phyloP scores from a whole-genome alignment of 92 coral and sea anemone species.

The Epizoanthus fatuus region DNA sequence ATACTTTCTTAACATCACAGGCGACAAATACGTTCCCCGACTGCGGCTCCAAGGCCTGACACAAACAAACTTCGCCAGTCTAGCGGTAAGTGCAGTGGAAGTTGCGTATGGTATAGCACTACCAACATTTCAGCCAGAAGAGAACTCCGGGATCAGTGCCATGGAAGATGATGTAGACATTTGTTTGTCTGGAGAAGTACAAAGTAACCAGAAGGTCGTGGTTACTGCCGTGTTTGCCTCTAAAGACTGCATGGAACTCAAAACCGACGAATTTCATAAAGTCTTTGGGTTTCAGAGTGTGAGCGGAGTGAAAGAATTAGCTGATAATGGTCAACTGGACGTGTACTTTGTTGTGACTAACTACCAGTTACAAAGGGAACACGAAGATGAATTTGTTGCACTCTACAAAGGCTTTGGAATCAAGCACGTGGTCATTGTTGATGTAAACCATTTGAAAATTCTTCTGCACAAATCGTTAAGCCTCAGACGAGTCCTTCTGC shows the following conservation, averaged over 20 bases:
- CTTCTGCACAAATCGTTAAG: background rate
- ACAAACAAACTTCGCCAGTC: too few species aligned
- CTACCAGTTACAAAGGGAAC: slow-evolving; percentile 7
- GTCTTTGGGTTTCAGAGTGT: background rate
- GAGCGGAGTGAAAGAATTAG: background rate
- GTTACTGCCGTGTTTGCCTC: background rate
- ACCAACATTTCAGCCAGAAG: background rate
- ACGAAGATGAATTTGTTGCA: background rate
- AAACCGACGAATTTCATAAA: background rate
- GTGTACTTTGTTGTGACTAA: background rate
- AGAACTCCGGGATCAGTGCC: background rate
- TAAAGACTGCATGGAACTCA: background rate
- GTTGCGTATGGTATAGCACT: too few species aligned
- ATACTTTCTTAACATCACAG: background rate
- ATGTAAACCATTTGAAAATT: background rate
- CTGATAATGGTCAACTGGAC: background rate
- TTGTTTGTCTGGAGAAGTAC: background rate
- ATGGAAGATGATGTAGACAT: background rate
- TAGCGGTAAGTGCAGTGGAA: too few species aligned
- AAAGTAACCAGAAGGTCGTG: background rate
- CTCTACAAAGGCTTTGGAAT: background rate
- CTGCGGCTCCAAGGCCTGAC: background rate
- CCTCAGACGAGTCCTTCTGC: background rate
- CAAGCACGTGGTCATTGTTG: background rate
- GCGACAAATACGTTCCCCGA: background rate